These are phyloP conservation scores for Chaenocephalus aceratus DNA, from an alignment of 2,113 vertebrate genomes.

Conservation along the genomic window DNA sequence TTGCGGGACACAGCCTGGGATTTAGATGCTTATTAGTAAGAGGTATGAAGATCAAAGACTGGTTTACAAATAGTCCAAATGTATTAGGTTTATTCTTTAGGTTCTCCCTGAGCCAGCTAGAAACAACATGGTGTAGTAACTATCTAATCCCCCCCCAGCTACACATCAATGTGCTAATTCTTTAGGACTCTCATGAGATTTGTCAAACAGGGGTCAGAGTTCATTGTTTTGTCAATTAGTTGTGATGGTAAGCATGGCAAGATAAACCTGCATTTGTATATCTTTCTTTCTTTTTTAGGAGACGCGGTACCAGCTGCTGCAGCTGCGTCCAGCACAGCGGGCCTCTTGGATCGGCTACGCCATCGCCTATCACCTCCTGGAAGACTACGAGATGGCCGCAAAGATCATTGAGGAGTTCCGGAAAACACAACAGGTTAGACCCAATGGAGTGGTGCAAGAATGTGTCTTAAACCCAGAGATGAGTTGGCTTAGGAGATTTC, in stretches of 20 bases:
- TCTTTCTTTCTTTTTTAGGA: conserved; percentile 81
- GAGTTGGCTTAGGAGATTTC: no score
- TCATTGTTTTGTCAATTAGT: not conserved
- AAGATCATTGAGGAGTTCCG: conserved; percentile 99
- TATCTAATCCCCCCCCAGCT: no score
- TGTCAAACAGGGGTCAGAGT: no score
- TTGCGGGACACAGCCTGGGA: conserved; percentile 42
- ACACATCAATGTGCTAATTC: not conserved
- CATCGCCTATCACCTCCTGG: conserved; percentile 97
- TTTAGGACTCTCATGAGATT: not conserved
- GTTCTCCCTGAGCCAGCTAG: conserved; percentile 5
- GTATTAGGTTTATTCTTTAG: not conserved
- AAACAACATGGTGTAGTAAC: conserved; percentile 4
- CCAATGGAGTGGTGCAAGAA: no score
- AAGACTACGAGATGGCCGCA: conserved; percentile 99
- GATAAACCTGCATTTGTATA: accelerated
- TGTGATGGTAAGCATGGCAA: not conserved
- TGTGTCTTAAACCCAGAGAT: no score
- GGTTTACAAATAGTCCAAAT: not conserved
- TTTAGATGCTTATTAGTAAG: conserved; percentile 51
- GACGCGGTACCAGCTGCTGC: conserved; percentile 96
- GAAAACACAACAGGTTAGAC: conserved; percentile 96
- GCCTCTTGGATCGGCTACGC: conserved; percentile 99
- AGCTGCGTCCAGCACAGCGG: conserved; percentile 95
- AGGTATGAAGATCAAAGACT: conserved; percentile 15